Conservation (phyloP, 92 coral and sea anemone species). For the Heliopora coerulea region DNA sequence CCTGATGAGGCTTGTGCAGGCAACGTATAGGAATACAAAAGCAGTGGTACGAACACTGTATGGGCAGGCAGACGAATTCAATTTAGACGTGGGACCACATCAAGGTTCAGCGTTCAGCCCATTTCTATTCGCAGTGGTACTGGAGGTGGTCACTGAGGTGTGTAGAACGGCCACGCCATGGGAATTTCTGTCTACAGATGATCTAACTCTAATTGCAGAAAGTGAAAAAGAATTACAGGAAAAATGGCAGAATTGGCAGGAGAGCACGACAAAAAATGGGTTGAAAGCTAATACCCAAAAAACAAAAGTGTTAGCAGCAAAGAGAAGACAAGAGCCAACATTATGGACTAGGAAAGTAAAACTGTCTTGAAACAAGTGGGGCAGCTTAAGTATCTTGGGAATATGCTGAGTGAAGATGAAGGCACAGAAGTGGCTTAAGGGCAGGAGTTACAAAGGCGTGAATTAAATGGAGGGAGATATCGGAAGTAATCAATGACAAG, state of each 20-base stretch:
- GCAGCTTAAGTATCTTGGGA: slow-evolving; percentile 6
- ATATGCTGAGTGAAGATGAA: background rate
- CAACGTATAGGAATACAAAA: background rate
- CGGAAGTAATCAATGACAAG: slow-evolving; percentile 13
- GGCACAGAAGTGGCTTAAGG: slow-evolving; percentile 5
- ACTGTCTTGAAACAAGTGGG: slow-evolving; percentile 1
- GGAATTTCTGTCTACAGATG: slow-evolving; percentile 17
- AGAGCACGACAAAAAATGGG: background rate
- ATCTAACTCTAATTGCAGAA: slow-evolving; percentile 3
- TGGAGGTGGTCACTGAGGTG: slow-evolving; percentile 1
- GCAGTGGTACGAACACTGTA: slow-evolving; percentile 11
- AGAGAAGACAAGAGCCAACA: background rate
- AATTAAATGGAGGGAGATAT: background rate
- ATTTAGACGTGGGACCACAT: background rate
- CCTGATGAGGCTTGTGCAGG: background rate
- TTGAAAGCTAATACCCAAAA: slow-evolving; percentile 9
- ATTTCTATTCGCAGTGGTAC: background rate
- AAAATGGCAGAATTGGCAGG: slow-evolving; percentile 6
- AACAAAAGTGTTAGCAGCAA: slow-evolving; percentile 9
- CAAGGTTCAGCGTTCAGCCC: slow-evolving; percentile 14
- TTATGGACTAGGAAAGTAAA: no score
- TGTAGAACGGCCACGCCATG: slow-evolving; percentile 1
- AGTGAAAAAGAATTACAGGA: background rate
- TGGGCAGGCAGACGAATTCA: background rate
- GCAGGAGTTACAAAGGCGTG: slow-evolving; percentile 7